Conservation (phyloP, 2,888 invertebrate species). For the Chesias legatella region DNA sequence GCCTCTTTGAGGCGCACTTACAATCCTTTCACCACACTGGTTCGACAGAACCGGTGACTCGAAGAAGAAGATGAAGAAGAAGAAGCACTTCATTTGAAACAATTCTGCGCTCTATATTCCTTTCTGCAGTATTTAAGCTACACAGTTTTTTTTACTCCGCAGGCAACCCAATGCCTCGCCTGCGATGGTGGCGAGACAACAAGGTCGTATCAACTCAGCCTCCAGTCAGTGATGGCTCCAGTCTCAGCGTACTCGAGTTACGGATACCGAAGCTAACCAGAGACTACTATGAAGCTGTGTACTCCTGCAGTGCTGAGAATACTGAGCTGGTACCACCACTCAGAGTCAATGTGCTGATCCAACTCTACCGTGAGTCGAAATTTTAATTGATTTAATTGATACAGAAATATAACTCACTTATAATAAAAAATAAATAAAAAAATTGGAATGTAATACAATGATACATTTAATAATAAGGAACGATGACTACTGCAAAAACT, state of each 20-base stretch:
- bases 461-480: no score
- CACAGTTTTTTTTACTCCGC: slow-evolving; percentile 17
- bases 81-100: no score
- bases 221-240: slow-evolving; percentile 58
- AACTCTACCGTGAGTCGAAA: slow-evolving; percentile 82
- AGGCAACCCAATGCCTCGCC: slow-evolving; percentile 72
- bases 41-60: no score
- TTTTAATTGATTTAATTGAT: no score
- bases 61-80: no score
- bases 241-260: slow-evolving; percentile 55
- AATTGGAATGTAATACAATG: no score
- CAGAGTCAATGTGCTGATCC: slow-evolving; percentile 83
- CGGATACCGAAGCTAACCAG: slow-evolving; percentile 71
- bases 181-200: slow-evolving; percentile 72
- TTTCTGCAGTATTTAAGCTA: no score
- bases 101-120: no score
- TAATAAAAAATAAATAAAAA: no score
- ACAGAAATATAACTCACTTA: slow-evolving; percentile 1
- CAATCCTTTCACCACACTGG: no score
- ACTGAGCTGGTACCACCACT: slow-evolving; percentile 84
- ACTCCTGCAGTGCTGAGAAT: slow-evolving; percentile 87
- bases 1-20: no score
- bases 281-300: slow-evolving; percentile 83
- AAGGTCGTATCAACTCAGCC: slow-evolving; percentile 60
- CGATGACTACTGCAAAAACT: no score